Evolutionary conservation across 2,113 vertebrate genomes (phyloP).

Genomic region (Toxotes jaculatrix): DNA sequence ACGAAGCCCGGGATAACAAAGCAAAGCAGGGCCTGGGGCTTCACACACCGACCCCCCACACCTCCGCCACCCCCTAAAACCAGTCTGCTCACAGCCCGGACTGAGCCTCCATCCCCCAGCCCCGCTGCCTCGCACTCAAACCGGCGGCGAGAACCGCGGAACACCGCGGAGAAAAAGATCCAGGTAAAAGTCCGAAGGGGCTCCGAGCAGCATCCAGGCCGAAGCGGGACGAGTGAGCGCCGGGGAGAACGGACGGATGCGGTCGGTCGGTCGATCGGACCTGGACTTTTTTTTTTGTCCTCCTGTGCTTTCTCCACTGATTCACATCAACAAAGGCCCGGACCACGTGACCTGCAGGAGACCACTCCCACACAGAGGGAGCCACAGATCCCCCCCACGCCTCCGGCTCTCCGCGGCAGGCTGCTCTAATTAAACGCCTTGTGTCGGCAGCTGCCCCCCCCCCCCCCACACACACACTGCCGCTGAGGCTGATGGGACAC

Average conservation of each 20-base stretch:
- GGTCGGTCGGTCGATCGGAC: conserved; percentile 15
- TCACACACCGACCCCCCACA: conserved; percentile 65
- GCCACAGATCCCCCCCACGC: neutral
- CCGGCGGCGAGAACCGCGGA: conserved; percentile 33
- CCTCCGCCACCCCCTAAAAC: conserved; percentile 43
- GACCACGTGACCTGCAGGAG: conserved; percentile 71
- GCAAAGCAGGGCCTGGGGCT: conserved; percentile 69
- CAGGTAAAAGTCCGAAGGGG: conserved; percentile 14
- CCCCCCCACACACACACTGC: no score
- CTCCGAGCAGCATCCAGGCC: conserved; percentile 49
- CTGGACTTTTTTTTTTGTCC: conserved; percentile 39
- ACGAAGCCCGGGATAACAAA: conserved; percentile 63
- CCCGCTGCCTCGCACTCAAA: conserved; percentile 51
- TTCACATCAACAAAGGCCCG: conserved; percentile 78
- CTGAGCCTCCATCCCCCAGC: conserved; percentile 71
- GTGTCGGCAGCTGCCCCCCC: no score
- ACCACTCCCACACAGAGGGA: conserved; percentile 60
- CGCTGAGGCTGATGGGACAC: no score
- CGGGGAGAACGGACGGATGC: conserved; percentile 28
- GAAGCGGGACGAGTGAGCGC: conserved; percentile 25
- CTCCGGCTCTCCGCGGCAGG: neutral
- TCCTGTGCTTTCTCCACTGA: conserved; percentile 42
- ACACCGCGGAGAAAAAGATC: conserved; percentile 14
- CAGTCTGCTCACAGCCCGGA: conserved; percentile 60
- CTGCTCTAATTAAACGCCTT: neutral